Percentiles rank a stretch among this genome's conserved stretches.
Evolutionary conservation across 2,113 vertebrate species (phyloP).

Genomic region (Rhagologus leucostigma): DNA sequence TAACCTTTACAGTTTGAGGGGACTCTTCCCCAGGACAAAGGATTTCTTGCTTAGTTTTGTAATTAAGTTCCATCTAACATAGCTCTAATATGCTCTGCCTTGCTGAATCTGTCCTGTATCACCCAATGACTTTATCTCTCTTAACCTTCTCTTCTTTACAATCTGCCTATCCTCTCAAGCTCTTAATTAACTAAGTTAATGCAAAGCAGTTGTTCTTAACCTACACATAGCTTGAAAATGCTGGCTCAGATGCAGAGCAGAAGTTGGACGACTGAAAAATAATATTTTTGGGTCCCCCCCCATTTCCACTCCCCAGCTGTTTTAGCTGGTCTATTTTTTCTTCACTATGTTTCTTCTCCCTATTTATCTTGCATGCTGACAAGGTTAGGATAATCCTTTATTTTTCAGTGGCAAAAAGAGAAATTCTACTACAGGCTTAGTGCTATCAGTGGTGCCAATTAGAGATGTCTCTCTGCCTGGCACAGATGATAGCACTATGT

Average conservation of each 20-base stretch:
- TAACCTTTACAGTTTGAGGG: background rate
- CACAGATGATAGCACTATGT: background rate
- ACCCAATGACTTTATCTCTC: background rate
- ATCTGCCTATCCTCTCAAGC: background rate
- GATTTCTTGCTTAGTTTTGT: background rate
- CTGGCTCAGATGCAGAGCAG: background rate
- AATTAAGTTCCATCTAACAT: background rate
- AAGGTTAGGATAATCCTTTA: background rate
- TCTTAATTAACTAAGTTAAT: background rate
- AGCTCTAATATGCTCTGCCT: background rate
- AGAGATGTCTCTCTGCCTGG: background rate
- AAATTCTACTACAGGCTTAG: background rate
- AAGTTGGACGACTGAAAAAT: background rate
- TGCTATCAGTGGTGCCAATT: background rate
- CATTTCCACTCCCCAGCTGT: rapidly evolving
- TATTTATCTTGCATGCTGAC: background rate
- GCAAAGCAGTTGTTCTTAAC: background rate
- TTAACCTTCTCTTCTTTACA: background rate
- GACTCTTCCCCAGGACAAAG: background rate
- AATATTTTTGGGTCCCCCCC: rapidly evolving
- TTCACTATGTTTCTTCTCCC: background rate
- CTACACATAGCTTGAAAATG: background rate
- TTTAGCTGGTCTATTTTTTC: background rate
- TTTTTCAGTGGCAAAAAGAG: background rate
- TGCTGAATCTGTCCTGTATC: background rate